phyloP scores from a whole-genome alignment of 1,140 invertebrate species.

The Lethrus apterus region DNA sequence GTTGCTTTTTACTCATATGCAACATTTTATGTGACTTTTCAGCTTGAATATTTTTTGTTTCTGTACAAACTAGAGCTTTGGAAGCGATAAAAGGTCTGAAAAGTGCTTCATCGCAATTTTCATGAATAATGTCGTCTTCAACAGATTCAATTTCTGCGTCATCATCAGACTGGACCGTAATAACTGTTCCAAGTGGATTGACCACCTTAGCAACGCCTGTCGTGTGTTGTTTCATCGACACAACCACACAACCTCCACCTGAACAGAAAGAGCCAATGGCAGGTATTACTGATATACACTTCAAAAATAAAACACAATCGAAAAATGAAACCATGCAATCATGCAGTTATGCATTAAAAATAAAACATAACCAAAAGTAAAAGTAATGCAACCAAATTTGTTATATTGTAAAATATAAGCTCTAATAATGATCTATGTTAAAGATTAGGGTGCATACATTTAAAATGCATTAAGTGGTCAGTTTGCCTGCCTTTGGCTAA shows the following conservation, averaged over 20 bases:
- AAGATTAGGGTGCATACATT: conserved; percentile 13
- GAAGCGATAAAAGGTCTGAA: conserved; percentile 51
- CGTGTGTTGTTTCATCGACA: conserved; percentile 35
- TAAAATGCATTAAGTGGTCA: conserved; percentile 15
- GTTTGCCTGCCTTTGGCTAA: conserved; percentile 49
- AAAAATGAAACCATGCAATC: conserved; percentile 15
- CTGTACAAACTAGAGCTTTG: conserved; percentile 24
- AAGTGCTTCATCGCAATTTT: conserved; percentile 55
- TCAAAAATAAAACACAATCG: conserved; percentile 8
- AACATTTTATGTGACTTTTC: conserved; percentile 14
- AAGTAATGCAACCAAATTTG: background rate
- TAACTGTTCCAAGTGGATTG: conserved; percentile 64
- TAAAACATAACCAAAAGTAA: conserved; percentile 3
- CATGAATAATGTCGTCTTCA: conserved; percentile 46
- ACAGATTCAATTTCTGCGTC: conserved; percentile 43
- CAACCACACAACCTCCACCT: conserved; percentile 52
- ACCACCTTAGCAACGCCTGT: conserved; percentile 57
- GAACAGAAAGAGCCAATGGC: conserved; percentile 70
- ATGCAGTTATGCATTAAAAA: conserved; percentile 14
- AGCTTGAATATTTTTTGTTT: conserved; percentile 17
- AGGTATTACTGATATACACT: conserved; percentile 45
- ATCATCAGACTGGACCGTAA: conserved; percentile 49
- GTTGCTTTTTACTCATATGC: conserved; percentile 1
- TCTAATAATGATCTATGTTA: background rate
- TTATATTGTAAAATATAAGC: background rate